Conservation (phyloP, 2,113 vertebrate genomes). For the Bubo bubo region DNA sequence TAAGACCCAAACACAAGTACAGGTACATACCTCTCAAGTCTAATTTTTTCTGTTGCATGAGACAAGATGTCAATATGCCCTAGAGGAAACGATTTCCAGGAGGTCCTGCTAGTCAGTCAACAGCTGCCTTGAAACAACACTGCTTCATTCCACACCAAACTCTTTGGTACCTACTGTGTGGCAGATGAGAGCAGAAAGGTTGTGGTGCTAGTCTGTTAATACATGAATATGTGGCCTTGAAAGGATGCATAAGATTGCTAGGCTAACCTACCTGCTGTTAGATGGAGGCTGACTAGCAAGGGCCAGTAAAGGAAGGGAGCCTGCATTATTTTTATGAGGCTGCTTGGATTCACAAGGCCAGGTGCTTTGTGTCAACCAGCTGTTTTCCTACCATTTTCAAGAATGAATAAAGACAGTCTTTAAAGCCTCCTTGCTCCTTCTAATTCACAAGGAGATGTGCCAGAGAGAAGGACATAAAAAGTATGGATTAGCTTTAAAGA, state of each 20-base stretch:
- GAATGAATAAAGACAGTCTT: neutral
- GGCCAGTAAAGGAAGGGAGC: neutral
- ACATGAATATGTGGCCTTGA: neutral
- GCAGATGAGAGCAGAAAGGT: neutral
- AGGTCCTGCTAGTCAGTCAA: neutral
- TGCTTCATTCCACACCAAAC: neutral
- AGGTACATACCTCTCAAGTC: neutral
- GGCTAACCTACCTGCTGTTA: neutral
- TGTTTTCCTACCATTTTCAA: neutral
- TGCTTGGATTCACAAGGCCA: neutral
- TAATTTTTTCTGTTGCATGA: neutral
- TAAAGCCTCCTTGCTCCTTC: neutral
- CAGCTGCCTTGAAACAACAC: neutral
- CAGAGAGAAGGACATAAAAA: neutral
- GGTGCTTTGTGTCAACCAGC: neutral
- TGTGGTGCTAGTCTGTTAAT: neutral
- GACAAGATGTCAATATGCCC: neutral
- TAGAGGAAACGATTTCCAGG: neutral
- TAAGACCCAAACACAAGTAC: neutral
- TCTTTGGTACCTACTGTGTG: rapidly evolving
- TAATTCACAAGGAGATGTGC: neutral
- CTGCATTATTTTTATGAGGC: neutral
- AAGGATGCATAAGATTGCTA: neutral
- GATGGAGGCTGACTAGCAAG: neutral
- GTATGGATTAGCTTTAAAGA: neutral